Percentiles rank a stretch among this genome's conserved stretches.
Evolutionary conservation across 1,140 invertebrate genomes (phyloP).

Genomic region (Eriocheir sinensis): DNA sequence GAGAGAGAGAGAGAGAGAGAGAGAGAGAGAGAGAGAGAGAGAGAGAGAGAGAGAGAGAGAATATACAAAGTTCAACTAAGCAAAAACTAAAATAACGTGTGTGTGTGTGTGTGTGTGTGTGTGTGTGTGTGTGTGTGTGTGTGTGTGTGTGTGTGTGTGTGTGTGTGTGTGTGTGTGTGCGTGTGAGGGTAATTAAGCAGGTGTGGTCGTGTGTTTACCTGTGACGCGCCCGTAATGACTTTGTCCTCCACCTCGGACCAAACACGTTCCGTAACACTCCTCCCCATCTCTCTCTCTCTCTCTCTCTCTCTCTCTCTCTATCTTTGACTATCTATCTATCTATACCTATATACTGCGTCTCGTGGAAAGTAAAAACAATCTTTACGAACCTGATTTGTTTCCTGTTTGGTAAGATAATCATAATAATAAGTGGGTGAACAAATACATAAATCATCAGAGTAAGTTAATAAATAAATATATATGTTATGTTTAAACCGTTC

Average conservation of each 20-base stretch:
- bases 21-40: constrained; percentile 45
- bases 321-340: not conserved
- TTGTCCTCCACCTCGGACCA: not conserved
- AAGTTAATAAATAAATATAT: too few species aligned
- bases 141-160: constrained; percentile 37
- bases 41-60: not conserved
- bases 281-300: too few species aligned
- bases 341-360: not conserved
- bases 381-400: too few species aligned
- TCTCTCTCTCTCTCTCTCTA: too few species aligned
- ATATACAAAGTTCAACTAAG: not conserved
- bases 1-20: constrained; percentile 36
- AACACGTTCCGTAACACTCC: constrained; percentile 41
- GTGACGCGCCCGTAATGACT: constrained; percentile 7
- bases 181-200: not conserved
- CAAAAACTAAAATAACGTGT: not conserved
- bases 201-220: not conserved
- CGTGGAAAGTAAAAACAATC: too few species aligned
- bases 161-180: constrained; percentile 6
- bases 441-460: too few species aligned
- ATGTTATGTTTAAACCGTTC: too few species aligned
- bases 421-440: too few species aligned
- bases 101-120: not conserved
- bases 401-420: too few species aligned
- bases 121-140: constrained; percentile 32